phyloP scores from a whole-genome alignment of 2,113 vertebrate genomes.

The Clarias macrocephalus region DNA sequence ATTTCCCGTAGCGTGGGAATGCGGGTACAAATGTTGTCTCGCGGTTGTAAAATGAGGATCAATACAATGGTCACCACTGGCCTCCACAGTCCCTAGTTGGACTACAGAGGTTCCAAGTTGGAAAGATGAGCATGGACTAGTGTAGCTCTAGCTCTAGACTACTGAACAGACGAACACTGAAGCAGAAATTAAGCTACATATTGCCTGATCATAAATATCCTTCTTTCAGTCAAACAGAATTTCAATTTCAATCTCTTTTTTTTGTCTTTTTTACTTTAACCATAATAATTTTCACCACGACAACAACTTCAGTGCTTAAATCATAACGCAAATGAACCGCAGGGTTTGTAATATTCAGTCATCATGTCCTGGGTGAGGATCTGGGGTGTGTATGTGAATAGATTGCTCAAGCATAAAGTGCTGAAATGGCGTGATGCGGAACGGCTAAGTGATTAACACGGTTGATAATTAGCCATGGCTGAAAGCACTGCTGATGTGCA shows the following conservation, averaged over 20 bases:
- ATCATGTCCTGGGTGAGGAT: background rate
- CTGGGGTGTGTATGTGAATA: background rate
- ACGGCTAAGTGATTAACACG: background rate
- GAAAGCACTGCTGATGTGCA: background rate
- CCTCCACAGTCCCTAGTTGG: too few species aligned
- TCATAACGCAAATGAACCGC: background rate
- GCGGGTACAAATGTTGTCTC: too few species aligned
- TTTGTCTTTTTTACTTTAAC: background rate
- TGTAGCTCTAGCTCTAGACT: too few species aligned
- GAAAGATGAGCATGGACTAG: too few species aligned
- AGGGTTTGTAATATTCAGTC: background rate
- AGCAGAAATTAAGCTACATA: background rate
- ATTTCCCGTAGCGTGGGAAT: too few species aligned
- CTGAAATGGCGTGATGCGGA: background rate
- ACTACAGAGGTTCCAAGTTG: too few species aligned
- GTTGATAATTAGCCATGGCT: slow-evolving; percentile 3
- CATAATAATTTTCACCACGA: background rate
- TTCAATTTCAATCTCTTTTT: background rate
- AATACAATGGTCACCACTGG: too few species aligned
- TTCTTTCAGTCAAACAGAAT: background rate
- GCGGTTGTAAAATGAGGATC: too few species aligned
- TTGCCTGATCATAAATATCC: background rate
- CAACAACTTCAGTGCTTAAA: background rate
- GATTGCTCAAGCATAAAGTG: background rate
- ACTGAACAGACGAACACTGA: background rate